Conservation (phyloP, 2,113 vertebrate genomes). For the Phaetusa simplex region DNA sequence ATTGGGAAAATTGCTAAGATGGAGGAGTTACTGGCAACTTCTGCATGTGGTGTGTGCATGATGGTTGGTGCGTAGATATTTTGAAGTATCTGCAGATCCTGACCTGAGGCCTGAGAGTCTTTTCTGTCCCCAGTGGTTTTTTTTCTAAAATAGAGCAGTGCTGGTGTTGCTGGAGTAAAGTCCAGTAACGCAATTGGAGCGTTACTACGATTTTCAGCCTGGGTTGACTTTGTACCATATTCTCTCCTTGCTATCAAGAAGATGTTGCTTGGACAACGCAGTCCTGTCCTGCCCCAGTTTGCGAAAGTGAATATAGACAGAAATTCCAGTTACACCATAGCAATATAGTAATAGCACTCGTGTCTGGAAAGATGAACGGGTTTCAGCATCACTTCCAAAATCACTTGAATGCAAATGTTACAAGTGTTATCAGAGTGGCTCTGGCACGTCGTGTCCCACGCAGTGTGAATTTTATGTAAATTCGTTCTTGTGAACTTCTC, state of each 20-base stretch:
- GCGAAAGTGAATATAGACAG: not conserved
- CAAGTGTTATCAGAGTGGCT: not conserved
- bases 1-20: not conserved
- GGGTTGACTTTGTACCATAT: not conserved
- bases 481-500: not conserved
- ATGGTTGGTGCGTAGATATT: not conserved
- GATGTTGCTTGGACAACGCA: not conserved
- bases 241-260: not conserved
- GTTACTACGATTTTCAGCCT: not conserved
- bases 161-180: not conserved
- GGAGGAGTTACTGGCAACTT: not conserved
- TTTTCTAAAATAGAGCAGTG: not conserved
- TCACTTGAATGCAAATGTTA: not conserved
- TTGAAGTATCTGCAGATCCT: not conserved
- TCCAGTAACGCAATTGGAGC: accelerated
- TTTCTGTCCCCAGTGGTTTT: not conserved
- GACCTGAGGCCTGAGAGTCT: not conserved
- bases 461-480: not conserved
- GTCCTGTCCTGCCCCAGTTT: not conserved
- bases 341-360: accelerated
- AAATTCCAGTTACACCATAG: not conserved
- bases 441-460: not conserved
- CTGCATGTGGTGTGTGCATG: not conserved
- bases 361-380: not conserved
- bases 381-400: not conserved